A percentile compares a stretch with the other conserved stretches of the same genome.
phyloP scores from a whole-genome alignment of 2,797 vertebrate genomes.

The Trichosurus vulpecula region DNA sequence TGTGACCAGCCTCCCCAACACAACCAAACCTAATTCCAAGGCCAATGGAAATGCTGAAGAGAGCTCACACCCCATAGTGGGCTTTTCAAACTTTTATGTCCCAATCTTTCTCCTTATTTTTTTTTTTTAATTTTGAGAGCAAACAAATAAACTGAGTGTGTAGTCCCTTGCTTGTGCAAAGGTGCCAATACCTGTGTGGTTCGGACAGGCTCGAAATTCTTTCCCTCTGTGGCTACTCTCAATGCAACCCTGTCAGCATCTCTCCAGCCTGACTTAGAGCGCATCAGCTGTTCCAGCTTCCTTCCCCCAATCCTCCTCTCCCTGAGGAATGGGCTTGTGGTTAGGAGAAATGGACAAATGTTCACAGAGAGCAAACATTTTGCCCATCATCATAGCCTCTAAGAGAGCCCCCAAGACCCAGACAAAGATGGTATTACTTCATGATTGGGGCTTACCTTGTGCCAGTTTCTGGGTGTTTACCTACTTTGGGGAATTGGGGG shows the following conservation, averaged over 20 bases:
- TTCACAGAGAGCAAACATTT: neutral
- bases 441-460: constrained; percentile 9
- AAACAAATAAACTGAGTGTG: constrained; percentile 69
- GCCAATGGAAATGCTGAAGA: constrained; percentile 68
- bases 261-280: constrained; percentile 34
- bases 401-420: neutral
- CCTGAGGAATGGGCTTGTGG: constrained; percentile 13
- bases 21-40: neutral
- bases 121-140: constrained; percentile 42
- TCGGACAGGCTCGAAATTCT: neutral
- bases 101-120: neutral
- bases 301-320: neutral
- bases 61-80: constrained; percentile 69
- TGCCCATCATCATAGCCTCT: neutral
- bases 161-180: constrained; percentile 51
- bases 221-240: neutral
- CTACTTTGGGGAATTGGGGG: neutral
- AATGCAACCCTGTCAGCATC: neutral
- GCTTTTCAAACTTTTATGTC: constrained; percentile 68
- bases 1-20: constrained; percentile 65
- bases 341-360: constrained; percentile 30
- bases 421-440: neutral
- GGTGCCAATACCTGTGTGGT: constrained; percentile 10
- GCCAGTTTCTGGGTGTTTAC: neutral
- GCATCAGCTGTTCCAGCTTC: constrained; percentile 29